Evolutionary conservation across 2,888 invertebrate genomes (phyloP).

Genomic region (Pelosia muscerda): DNA sequence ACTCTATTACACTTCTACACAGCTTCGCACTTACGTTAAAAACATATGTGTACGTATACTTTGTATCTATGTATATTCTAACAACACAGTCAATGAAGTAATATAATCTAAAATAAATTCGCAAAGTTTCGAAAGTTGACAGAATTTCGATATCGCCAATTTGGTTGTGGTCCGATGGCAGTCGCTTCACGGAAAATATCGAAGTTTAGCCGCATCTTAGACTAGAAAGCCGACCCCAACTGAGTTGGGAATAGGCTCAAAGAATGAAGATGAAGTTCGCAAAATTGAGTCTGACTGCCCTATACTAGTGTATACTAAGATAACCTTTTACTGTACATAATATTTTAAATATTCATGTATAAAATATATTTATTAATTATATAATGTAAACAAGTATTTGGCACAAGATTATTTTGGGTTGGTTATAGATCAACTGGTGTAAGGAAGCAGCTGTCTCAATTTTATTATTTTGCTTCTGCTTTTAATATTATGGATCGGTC

Average conservation of each 20-base stretch:
- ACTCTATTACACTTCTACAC: too few relatives aligned
- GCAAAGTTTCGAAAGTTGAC: too few relatives aligned
- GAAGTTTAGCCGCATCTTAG: too few relatives aligned
- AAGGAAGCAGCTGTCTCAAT: not conserved
- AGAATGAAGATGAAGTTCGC: too few relatives aligned
- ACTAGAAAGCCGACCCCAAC: too few relatives aligned
- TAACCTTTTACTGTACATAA: not conserved
- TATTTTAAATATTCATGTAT: not conserved
- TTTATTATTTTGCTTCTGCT: not conserved
- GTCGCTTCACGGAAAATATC: too few relatives aligned
- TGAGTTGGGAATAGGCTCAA: too few relatives aligned
- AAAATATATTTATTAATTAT: not conserved
- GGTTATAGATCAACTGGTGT: not conserved
- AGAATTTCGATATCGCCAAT: too few relatives aligned
- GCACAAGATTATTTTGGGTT: not conserved
- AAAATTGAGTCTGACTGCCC: not conserved
- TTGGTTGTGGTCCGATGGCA: too few relatives aligned
- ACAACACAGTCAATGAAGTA: not conserved
- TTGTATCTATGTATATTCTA: not conserved
- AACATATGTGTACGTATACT: constrained; percentile 6
- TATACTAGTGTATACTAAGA: not conserved
- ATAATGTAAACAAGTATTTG: constrained; percentile 3
- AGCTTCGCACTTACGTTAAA: not conserved
- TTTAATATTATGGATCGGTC: too few relatives aligned
- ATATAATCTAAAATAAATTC: constrained; percentile 15